Evolutionary conservation across 2,113 vertebrate species (phyloP), one percentile per base, ranked within the genome.

Genomic region (Ancistrus triradiatus): DNA sequence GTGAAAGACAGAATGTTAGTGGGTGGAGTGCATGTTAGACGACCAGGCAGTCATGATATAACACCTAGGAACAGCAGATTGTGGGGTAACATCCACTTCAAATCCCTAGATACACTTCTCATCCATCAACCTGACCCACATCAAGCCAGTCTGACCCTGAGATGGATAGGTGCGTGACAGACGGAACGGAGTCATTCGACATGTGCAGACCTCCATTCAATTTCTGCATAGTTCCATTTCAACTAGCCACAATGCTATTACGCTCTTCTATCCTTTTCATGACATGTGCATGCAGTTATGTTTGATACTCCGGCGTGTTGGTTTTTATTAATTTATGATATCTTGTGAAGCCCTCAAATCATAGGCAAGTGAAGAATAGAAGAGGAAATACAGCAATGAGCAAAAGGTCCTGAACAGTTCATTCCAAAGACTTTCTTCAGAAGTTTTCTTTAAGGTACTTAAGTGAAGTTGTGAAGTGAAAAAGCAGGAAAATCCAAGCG

Each of bases 231-330:
- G 51, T 46, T 62, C 24, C 40, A 37, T 51, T 60, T 62, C 59
- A 61, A 50, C 50, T 67, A 70, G 24, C 27, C 24, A 28, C 35
- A 67, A 63, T 59, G 70, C 42, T 24, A 73, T 70, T 61, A 63
- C 24, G 18, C 35, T 43, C 52, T 42, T 24, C 50, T 57, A 75
- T 37, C 47, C 47, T 63, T 52, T 47, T 27, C 52, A 58, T 47
- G 35, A 44, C 37, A 57, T 55, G 33, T 31, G 55, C 25, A 38
- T 25, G 6, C 13, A 25, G 14, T n/a, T 22, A n/a, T 57, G 55
- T 59, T 46, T 17, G n/a, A 11, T 25, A 17, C 17, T 17, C 49
- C 47, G 18, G 18, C 51, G 22, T 5, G 31, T n/a, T n/a, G n/a
- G n/a, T n/a, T n/a, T n/a, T n/a, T n/a, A n/a, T n/a, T n/a, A n/a